Conservation (phyloP, 2,113 vertebrate species). For the Tonatia bakeri region DNA sequence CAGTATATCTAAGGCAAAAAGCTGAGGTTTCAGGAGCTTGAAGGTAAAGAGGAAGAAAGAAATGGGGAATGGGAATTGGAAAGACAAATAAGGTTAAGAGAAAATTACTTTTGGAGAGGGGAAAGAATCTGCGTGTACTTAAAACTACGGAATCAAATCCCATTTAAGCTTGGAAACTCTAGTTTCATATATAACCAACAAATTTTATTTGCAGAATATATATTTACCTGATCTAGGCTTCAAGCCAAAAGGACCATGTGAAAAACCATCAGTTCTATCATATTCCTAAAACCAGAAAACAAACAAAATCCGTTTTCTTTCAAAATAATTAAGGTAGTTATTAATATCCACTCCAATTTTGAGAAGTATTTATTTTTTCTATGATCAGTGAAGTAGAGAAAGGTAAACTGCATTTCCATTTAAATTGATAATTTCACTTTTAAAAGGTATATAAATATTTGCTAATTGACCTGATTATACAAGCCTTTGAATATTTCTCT, state of each 20-base stretch:
- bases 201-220: slow-evolving; percentile 31
- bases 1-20: slow-evolving; percentile 61
- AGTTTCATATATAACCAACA: slow-evolving; percentile 35
- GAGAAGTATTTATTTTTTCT: background rate
- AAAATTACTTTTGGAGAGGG: slow-evolving; percentile 60
- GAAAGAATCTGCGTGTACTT: slow-evolving; percentile 51
- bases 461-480: background rate
- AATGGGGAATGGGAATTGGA: slow-evolving; percentile 55
- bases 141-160: slow-evolving; percentile 47
- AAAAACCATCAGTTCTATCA: slow-evolving; percentile 81
- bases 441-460: slow-evolving; percentile 36
- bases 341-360: slow-evolving; percentile 1
- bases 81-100: slow-evolving; percentile 65
- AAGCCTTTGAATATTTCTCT: background rate
- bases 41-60: slow-evolving; percentile 65
- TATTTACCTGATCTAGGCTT: slow-evolving; percentile 95
- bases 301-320: slow-evolving; percentile 42
- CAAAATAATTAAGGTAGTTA: slow-evolving; percentile 24
- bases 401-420: slow-evolving; percentile 35
- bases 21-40: slow-evolving; percentile 58
- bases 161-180: slow-evolving; percentile 45
- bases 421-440: slow-evolving; percentile 13
- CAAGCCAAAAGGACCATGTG: slow-evolving; percentile 90
- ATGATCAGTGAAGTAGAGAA: slow-evolving; percentile 7
- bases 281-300: slow-evolving; percentile 79